Evolutionary conservation across 1,140 invertebrate genomes (phyloP).

Genomic region (Ganaspis sp.): DNA sequence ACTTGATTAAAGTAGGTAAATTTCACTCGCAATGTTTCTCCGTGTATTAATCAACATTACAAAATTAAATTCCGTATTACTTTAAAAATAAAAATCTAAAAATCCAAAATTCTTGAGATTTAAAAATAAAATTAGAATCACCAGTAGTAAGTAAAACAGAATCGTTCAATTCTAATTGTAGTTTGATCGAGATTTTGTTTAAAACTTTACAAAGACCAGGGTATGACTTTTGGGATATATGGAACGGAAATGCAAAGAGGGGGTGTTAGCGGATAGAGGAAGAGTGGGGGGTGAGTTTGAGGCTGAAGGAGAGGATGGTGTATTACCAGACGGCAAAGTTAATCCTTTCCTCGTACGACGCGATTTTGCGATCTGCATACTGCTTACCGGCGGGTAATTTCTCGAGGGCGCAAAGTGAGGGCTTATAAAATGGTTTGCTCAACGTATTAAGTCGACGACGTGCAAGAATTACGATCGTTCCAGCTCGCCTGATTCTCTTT

Average conservation of each 20-base stretch:
- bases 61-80: too few species aligned
- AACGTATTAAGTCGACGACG: constrained; percentile 63
- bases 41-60: too few species aligned
- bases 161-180: too few species aligned
- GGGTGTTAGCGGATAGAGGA: background rate
- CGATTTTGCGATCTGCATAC: constrained; percentile 69
- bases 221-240: constrained; percentile 41
- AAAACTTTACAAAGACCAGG: background rate
- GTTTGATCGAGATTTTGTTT: background rate
- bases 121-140: too few species aligned
- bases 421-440: constrained; percentile 59
- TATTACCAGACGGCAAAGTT: constrained; percentile 42
- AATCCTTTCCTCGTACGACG: constrained; percentile 64
- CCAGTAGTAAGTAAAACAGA: too few species aligned
- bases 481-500: constrained; percentile 56
- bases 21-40: too few species aligned
- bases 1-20: too few species aligned
- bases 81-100: too few species aligned
- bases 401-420: constrained; percentile 50
- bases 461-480: constrained; percentile 56
- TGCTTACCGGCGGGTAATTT: constrained; percentile 65
- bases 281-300: background rate
- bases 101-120: too few species aligned
- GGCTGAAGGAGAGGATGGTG: background rate
- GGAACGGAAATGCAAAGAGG: background rate